Evolutionary conservation across 2,797 vertebrate genomes (phyloP).

Genomic region (Ctenochaetus hawaiiensis): DNA sequence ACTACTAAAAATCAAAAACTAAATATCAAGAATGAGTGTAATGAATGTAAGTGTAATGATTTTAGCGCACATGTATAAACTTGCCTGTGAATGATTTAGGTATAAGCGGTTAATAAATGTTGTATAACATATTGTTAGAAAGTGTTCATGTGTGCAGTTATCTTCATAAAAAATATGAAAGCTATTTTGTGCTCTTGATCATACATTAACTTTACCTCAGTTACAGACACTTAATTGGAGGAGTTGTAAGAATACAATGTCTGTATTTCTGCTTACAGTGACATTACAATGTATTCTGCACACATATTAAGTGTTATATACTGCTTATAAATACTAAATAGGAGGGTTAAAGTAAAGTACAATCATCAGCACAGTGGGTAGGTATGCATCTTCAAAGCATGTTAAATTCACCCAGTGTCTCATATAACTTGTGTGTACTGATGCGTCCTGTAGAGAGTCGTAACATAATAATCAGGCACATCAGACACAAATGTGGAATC

Average conservation of each 20-base stretch:
- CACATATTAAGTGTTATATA: not conserved
- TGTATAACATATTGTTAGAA: not conserved
- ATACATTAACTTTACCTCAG: not conserved
- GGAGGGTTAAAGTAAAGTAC: not conserved
- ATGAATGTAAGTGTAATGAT: too few relatives aligned
- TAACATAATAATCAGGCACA: constrained; percentile 12
- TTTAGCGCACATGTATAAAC: not conserved
- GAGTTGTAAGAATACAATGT: not conserved
- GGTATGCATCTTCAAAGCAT: not conserved
- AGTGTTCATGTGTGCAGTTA: not conserved
- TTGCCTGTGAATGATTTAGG: not conserved
- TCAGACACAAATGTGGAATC: constrained; percentile 31
- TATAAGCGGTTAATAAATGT: not conserved
- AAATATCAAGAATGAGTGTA: too few relatives aligned
- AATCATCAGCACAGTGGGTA: not conserved
- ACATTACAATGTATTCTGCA: not conserved
- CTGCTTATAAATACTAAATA: not conserved
- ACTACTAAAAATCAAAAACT: too few relatives aligned
- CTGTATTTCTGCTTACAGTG: not conserved
- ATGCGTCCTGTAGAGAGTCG: not conserved
- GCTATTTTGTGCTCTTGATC: not conserved
- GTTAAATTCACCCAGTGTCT: not conserved
- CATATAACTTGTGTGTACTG: not conserved
- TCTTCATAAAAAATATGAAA: not conserved
- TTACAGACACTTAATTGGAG: not conserved